phyloP scores from a whole-genome alignment of 2,888 invertebrate genomes.

The Diarsia rubi region DNA sequence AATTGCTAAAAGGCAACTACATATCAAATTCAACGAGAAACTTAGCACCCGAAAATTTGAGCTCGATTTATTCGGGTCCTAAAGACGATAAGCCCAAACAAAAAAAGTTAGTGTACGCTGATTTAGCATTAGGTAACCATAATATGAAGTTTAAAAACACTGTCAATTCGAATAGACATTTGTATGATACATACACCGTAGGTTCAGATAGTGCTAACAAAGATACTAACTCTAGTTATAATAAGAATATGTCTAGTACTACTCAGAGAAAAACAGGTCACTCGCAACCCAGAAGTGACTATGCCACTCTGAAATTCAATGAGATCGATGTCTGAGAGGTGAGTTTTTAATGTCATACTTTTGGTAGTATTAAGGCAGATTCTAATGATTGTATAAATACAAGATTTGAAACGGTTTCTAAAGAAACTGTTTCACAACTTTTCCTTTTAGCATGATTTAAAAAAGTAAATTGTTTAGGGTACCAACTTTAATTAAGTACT shows the following conservation, averaged over 20 bases:
- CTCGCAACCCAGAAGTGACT: constrained; percentile 84
- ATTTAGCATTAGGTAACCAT: constrained; percentile 90
- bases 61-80: constrained; percentile 82
- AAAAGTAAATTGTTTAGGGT: neutral
- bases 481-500: neutral
- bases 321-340: constrained; percentile 90
- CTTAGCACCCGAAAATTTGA: constrained; percentile 82
- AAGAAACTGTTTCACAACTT: neutral
- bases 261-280: constrained; percentile 71
- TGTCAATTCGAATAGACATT: constrained; percentile 90
- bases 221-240: constrained; percentile 84
- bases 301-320: constrained; percentile 89
- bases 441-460: neutral
- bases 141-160: constrained; percentile 91
- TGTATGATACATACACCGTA: constrained; percentile 89
- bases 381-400: neutral
- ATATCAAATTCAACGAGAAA: constrained; percentile 89
- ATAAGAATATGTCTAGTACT: constrained; percentile 84
- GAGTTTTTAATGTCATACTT: constrained; percentile 70
- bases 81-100: constrained; percentile 87
- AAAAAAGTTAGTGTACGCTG: constrained; percentile 90
- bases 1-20: constrained; percentile 87
- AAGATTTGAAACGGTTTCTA: no score
- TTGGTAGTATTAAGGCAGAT: constrained; percentile 7
- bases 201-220: constrained; percentile 85